Conservation (phyloP, 2,888 invertebrate species). For the Reticulitermes lucifugus region DNA sequence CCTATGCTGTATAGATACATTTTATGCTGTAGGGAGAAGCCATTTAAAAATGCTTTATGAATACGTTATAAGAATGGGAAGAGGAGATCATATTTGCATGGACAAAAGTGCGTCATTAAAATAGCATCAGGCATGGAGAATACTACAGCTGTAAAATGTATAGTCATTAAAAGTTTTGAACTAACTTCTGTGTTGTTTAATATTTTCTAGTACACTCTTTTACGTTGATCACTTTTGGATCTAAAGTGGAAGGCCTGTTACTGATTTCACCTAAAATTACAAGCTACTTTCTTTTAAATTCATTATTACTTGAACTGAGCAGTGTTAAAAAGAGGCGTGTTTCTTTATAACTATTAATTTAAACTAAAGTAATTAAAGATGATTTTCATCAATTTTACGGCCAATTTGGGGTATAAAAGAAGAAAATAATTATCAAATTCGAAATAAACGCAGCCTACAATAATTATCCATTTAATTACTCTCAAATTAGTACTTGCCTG, state of each 20-base stretch:
- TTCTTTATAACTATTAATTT: not conserved
- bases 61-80: not conserved
- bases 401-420: not conserved
- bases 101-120: constrained; percentile 15
- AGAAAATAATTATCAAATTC: not conserved
- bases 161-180: not conserved
- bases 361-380: not conserved
- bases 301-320: not conserved
- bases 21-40: not conserved
- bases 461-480: not conserved
- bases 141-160: not conserved
- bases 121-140: constrained; percentile 11
- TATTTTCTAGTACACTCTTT: not conserved
- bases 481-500: not conserved
- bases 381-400: not conserved
- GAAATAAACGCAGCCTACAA: not conserved
- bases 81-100: not conserved
- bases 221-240: not conserved
- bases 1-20: no score
- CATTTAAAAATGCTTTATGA: not conserved
- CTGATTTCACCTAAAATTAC: not conserved
- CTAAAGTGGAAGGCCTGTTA: not conserved
- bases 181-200: not conserved
- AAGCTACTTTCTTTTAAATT: not conserved
- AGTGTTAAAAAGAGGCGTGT: constrained; percentile 5